Conservation (phyloP, 2,888 invertebrate species). For the Erebia epiphron region DNA sequence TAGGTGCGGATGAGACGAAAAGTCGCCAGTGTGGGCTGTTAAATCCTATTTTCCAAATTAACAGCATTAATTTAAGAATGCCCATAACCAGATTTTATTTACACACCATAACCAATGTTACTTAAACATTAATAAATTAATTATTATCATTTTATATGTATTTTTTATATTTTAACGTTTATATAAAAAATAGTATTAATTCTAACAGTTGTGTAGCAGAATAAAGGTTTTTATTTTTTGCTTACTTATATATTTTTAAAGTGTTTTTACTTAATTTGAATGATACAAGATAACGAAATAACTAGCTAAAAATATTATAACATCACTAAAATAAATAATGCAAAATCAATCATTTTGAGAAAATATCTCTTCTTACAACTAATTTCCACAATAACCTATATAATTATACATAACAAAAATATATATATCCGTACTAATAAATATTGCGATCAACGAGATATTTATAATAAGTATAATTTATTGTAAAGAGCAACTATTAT, state of each 20-base stretch:
- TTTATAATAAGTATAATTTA: conserved; percentile 1
- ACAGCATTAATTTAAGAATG: neutral
- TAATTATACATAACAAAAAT: conserved; percentile 14
- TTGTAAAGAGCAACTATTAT: neutral
- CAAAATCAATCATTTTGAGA: conserved; percentile 13
- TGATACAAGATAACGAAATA: neutral
- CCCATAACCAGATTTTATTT: conserved; percentile 9
- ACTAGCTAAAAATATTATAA: neutral
- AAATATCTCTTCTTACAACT: neutral
- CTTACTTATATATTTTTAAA: neutral
- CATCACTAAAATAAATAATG: conserved; percentile 8
- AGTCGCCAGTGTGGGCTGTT: neutral
- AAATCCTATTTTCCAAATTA: neutral
- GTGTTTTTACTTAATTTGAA: neutral
- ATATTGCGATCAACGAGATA: conserved; percentile 3
- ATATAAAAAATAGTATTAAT: neutral
- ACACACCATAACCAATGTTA: conserved; percentile 15
- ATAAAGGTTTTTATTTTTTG: neutral
- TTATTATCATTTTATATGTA: neutral
- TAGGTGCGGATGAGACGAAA: neutral
- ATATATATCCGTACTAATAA: neutral
- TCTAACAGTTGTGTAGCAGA: neutral
- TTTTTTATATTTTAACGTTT: conserved; percentile 1
- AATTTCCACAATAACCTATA: neutral
- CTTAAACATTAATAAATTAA: neutral